These are phyloP conservation scores for Zaprionus africanus DNA, from an alignment of 1,140 invertebrate species.

Conservation along the genomic window DNA sequence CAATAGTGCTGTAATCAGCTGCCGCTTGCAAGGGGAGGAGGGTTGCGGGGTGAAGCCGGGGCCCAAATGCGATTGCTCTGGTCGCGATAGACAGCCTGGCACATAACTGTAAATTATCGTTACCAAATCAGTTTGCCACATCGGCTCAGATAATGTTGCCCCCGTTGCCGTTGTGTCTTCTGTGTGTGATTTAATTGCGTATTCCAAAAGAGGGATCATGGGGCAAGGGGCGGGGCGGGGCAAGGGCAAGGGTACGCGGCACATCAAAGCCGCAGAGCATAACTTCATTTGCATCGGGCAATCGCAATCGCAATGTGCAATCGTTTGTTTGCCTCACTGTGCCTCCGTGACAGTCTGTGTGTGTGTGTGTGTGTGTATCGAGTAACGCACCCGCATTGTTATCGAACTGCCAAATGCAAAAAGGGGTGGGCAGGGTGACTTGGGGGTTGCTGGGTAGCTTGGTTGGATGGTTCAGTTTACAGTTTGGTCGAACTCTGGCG, in stretches of 20 bases:
- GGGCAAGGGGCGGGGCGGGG: background rate
- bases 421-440: background rate
- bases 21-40: conserved; percentile 7
- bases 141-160: conserved; percentile 48
- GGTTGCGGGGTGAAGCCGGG: background rate
- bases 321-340: conserved; percentile 19
- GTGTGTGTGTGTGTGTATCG: conserved; percentile 35
- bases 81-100: conserved; percentile 16
- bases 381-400: conserved; percentile 59
- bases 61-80: conserved; percentile 40
- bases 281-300: conserved; percentile 68
- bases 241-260: conserved; percentile 8
- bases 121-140: conserved; percentile 69
- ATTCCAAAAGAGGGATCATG: background rate
- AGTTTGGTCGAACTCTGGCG: conserved; percentile 3
- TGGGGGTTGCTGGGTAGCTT: background rate
- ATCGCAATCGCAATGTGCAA: conserved; percentile 39
- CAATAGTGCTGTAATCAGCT: conserved; percentile 43
- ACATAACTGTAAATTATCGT: conserved; percentile 69
- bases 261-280: conserved; percentile 61
- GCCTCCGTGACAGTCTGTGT: background rate
- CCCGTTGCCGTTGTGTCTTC: conserved; percentile 28
- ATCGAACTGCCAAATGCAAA: conserved; percentile 47
- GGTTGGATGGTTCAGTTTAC: background rate
- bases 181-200: conserved; percentile 61